phyloP scores from a whole-genome alignment of 53 echinoderm and acorn worm species.

The Holothuria scabra region DNA sequence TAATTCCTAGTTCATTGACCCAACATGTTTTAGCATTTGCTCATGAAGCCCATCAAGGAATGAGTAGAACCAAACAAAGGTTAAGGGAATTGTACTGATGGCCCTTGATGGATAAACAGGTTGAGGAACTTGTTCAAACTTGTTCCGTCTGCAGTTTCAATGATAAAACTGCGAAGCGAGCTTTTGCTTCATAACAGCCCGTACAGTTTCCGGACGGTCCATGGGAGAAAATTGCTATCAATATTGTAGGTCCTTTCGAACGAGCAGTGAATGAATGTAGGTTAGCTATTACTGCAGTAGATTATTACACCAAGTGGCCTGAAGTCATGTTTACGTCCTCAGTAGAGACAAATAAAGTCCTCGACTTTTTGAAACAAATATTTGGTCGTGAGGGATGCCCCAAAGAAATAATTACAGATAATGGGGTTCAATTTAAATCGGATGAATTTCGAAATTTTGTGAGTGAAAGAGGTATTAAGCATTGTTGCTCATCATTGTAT shows the following conservation, averaged over 20 bases:
- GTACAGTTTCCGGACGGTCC: too few relatives aligned
- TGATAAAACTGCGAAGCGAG: slow-evolving; percentile 59
- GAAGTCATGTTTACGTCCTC: not conserved
- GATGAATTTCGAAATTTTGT: slow-evolving; percentile 7
- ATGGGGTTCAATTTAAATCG: too few relatives aligned
- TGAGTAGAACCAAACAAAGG: slow-evolving; percentile 54
- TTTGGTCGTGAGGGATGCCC: not conserved
- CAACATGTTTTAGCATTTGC: slow-evolving; percentile 20
- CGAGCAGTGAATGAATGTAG: not conserved
- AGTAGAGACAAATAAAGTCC: not conserved
- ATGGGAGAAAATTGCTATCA: slow-evolving; percentile 69
- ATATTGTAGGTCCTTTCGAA: slow-evolving; percentile 66
- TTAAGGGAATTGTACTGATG: slow-evolving; percentile 63
- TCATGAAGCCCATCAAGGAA: slow-evolving; percentile 67
- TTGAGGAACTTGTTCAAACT: slow-evolving; percentile 45
- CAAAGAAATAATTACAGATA: not conserved
- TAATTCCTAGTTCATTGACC: slow-evolving; percentile 44
- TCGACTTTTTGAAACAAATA: not conserved
- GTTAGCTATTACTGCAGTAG: not conserved
- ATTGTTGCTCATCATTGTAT: not conserved
- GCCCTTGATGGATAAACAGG: slow-evolving; percentile 59
- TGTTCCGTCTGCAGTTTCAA: slow-evolving; percentile 54
- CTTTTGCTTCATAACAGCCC: slow-evolving; percentile 49
- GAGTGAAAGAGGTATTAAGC: slow-evolving; percentile 8
- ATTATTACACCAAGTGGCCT: not conserved